Evolutionary conservation across 1,140 invertebrate genomes (phyloP), one percentile per base, ranked within the genome.

Genomic region (Trachelipus rathkii): DNA sequence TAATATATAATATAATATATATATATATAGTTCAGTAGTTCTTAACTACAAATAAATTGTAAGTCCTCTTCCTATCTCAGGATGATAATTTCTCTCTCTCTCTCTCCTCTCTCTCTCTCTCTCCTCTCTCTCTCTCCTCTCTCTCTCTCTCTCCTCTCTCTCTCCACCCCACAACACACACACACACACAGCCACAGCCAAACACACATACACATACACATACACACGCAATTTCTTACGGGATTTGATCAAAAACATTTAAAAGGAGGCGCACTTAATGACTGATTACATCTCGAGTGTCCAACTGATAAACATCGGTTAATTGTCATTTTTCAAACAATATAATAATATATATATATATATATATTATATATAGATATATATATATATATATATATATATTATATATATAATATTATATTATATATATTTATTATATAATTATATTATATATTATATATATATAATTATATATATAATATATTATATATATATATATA

Each of bases 351-450:
- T 15, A 19, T 13, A 19, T 19, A 19, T 19, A 60, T 60, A 19
- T 19, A 60, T 60, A 60, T 60, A 60, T 60, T 60, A 60, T 60
- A 60, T 60, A 60, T 60, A 60, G 2, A 60, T 60, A 60, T 60
- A 60, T 60, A 60, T 60, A 60, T 60, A 60, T 60, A 60, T 60
- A 60, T 60, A 60, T 60, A 60, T 60, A 60, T 60, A 60, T 60
- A 60, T 60, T 60, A 60, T 60, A 60, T 60, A 60, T 60, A 60
- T 60, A 60, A 60, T 60, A 19, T 15, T 19, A 13, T 60, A 60
- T 60, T 60, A 60, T 60, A 15, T 60, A 19, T 60, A 15, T 60
- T 3, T 19, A 15, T 60, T 50, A 60, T 15, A 60, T 60, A 60
- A 3, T 2, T 60, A 19, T 60, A 60, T 15, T n/a, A 60, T 60